These are phyloP conservation scores for Scomber colias DNA, from an alignment of 2,113 vertebrate species.

Conservation along the genomic window DNA sequence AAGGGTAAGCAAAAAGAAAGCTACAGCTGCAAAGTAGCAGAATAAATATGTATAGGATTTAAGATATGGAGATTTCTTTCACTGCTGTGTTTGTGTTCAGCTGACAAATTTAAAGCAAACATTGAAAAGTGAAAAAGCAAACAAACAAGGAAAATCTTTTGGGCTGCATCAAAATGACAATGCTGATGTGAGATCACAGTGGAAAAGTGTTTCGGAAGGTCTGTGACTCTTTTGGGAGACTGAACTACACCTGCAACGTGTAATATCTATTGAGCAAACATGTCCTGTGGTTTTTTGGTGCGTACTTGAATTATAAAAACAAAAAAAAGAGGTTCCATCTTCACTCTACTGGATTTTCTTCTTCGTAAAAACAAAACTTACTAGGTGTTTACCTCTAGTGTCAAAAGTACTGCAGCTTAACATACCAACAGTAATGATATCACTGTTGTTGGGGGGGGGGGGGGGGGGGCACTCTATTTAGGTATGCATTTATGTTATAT, in stretches of 20 bases:
- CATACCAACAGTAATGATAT: not conserved
- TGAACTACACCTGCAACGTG: constrained; percentile 1
- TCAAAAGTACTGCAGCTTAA: not conserved
- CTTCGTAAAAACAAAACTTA: not conserved
- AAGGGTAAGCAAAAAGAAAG: constrained; percentile 15
- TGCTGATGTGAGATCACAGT: constrained; percentile 38
- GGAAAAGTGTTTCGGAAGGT: constrained; percentile 1
- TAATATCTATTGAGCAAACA: not conserved
- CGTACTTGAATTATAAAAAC: not conserved
- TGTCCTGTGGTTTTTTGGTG: not conserved
- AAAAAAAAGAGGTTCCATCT: not conserved
- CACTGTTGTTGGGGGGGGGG: too few relatives aligned
- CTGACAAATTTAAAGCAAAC: constrained; percentile 52
- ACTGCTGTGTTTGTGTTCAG: constrained; percentile 33
- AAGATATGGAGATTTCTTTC: constrained; percentile 11
- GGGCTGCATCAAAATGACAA: constrained; percentile 2
- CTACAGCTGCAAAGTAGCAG: constrained; percentile 11
- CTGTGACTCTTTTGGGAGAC: not conserved
- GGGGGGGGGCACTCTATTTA: too few relatives aligned
- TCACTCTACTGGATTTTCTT: not conserved
- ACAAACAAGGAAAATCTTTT: constrained; percentile 34
- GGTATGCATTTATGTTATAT: too few relatives aligned
- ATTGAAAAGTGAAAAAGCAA: constrained; percentile 36
- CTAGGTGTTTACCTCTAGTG: not conserved
- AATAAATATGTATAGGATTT: constrained; percentile 42